Conservation (phyloP, 2,113 vertebrate genomes). For the Cyprinus carpio region DNA sequence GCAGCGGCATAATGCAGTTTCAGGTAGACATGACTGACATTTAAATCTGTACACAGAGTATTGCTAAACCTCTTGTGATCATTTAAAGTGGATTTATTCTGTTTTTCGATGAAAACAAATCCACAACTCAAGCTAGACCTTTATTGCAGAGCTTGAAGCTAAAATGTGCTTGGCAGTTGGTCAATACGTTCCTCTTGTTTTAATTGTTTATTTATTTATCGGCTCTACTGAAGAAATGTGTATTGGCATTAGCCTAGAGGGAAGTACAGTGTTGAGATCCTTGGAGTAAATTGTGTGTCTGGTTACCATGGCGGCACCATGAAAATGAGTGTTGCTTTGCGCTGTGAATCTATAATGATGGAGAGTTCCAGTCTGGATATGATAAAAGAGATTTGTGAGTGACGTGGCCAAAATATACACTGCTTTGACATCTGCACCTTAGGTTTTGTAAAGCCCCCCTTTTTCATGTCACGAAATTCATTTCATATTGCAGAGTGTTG, state of each 20-base stretch:
- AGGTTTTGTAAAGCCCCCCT: not conserved
- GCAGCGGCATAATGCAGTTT: not conserved
- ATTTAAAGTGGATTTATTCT: conserved; percentile 50
- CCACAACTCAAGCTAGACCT: conserved; percentile 33
- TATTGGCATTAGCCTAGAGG: conserved; percentile 52
- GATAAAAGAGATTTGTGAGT: conserved; percentile 38
- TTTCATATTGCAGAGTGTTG: conserved; percentile 29
- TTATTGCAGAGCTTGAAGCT: conserved; percentile 40
- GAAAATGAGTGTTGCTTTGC: conserved; percentile 39
- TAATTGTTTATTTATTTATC: conserved; percentile 60
- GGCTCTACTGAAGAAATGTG: conserved; percentile 38
- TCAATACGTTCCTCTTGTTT: conserved; percentile 51
- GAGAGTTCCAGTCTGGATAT: not conserved
- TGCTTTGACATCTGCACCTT: conserved; percentile 23
- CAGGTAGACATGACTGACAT: conserved; percentile 4
- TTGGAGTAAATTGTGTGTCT: conserved; percentile 4
- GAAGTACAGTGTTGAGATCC: conserved; percentile 37
- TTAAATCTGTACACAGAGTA: not conserved
- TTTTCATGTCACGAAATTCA: conserved; percentile 29
- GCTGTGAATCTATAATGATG: conserved; percentile 27
- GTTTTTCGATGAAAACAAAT: conserved; percentile 47
- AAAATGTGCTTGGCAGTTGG: conserved; percentile 42
- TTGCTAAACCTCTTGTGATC: conserved; percentile 45
- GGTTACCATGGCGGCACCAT: conserved; percentile 43
- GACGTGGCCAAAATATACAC: not conserved